Evolutionary conservation across 2,888 invertebrate species (phyloP).

Genomic region (Odontothrips loti): DNA sequence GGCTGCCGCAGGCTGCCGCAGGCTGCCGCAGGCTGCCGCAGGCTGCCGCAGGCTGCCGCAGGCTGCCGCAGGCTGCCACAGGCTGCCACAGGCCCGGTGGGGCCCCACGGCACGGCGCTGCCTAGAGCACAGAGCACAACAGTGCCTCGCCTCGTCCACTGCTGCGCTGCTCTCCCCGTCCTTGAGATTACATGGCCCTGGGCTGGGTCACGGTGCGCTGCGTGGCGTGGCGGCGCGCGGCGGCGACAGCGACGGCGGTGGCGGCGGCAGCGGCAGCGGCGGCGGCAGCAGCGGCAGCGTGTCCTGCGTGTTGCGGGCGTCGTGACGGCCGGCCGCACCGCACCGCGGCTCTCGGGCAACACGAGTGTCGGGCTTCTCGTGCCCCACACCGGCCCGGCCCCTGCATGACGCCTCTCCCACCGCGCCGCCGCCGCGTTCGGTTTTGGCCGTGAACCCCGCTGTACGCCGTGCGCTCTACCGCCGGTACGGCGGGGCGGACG

Average conservation of each 20-base stretch:
- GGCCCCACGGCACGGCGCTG: too few species aligned
- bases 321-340: neutral
- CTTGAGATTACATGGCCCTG: constrained; percentile 22
- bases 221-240: neutral
- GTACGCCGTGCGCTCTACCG: constrained; percentile 10
- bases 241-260: neutral
- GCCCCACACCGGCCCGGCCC: constrained; percentile 19
- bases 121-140: too few species aligned
- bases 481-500: constrained; percentile 3
- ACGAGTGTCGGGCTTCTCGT: neutral
- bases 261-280: too few species aligned
- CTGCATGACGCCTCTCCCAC: constrained; percentile 32
- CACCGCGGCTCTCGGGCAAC: neutral
- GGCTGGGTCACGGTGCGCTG: constrained; percentile 14
- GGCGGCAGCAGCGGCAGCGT: too few species aligned
- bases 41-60: neutral
- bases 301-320: neutral
- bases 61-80: too few species aligned
- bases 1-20: too few species aligned
- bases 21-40: too few species aligned
- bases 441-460: constrained; percentile 29
- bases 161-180: neutral
- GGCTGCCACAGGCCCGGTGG: too few species aligned
- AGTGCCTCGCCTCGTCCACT: neutral
- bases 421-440: constrained; percentile 38